Base-by-base conservation (phyloP, 2,113 vertebrate species). In the Camarhynchus parvulus region DNA sequence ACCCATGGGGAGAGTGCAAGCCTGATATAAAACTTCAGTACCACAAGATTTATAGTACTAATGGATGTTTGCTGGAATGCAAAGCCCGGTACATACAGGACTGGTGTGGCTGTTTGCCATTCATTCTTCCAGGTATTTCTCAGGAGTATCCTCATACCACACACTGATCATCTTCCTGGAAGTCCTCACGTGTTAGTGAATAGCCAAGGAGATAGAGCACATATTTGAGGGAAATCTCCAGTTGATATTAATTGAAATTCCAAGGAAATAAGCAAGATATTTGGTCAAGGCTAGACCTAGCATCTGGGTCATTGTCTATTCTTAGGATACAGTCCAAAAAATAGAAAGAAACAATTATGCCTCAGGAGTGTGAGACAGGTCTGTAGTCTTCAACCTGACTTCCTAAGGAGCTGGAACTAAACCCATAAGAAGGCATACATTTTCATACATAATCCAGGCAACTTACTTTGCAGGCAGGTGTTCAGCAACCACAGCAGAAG, bases 1-100 rank as follows among this genome's bases (percentile, higher is more conserved):
- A 98, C 25, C 98, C 98, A 5, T 98, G 98, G 98, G 98, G 98
- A 96, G 97, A 98, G 67, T 98, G 98, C 92, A 97, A 98, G 15
- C 98, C 98, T 68, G 53, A 96, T 25, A 90, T 96, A 50, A 96
- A 94, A 39, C 92, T 98, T 78, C 92, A 52, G 63, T 89, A 95
- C 69, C 95, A 97, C 53, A 46, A 73, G 35, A 94, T 56, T 80
- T 98, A 98, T 24, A 98, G 90, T 49, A 98, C 98, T 27, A 97
- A 93, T 4, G 98, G 97, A 46, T 98, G 98, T 47, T 63, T 98
- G 84, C 97, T 96, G 90, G 98, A 98, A 83, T 98, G 98, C 92
- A 98, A 97, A 93, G 97, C 97, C 2, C 70, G 22, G 42, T 95
- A 98, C 66, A 97, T 98, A 87, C 66, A 98, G 67, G 78, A 95